Evolutionary conservation across 2,113 vertebrate genomes (phyloP).

Genomic region (Nothoprocta perdicaria): DNA sequence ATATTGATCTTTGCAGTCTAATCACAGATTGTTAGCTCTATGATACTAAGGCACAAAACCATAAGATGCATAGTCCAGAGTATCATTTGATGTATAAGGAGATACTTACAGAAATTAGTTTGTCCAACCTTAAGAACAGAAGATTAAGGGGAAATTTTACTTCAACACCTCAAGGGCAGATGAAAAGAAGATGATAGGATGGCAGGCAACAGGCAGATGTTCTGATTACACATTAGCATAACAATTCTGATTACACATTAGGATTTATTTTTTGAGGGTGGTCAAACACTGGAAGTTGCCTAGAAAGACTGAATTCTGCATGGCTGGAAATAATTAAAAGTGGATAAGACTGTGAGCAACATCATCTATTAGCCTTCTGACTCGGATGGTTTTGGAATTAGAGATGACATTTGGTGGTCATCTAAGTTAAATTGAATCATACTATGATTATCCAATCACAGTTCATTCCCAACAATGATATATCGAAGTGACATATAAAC

Average conservation of each 20-base stretch:
- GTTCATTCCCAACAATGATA: not conserved
- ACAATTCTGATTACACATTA: not conserved
- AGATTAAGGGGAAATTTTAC: not conserved
- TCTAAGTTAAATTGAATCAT: not conserved
- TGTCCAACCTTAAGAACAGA: not conserved
- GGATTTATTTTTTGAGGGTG: not conserved
- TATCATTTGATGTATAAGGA: not conserved
- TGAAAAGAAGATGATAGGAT: not conserved
- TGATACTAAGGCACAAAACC: not conserved
- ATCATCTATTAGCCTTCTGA: not conserved
- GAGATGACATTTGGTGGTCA: too few species aligned
- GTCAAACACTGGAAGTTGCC: not conserved
- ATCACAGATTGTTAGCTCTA: too few species aligned
- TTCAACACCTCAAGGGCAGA: not conserved
- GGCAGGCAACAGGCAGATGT: rapidly evolving
- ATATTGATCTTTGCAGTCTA: not conserved
- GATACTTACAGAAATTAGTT: not conserved
- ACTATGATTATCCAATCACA: not conserved
- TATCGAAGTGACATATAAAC: not conserved
- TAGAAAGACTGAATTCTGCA: not conserved
- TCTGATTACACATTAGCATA: not conserved
- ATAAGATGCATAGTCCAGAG: not conserved
- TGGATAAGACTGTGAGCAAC: not conserved
- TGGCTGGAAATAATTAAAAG: not conserved
- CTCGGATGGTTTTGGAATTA: not conserved